A percentile compares a stretch with the other conserved stretches of the same genome.
These are phyloP conservation scores for Sarcophaga variegata DNA, from an alignment of 2,888 invertebrate species.

Conservation along the genomic window DNA sequence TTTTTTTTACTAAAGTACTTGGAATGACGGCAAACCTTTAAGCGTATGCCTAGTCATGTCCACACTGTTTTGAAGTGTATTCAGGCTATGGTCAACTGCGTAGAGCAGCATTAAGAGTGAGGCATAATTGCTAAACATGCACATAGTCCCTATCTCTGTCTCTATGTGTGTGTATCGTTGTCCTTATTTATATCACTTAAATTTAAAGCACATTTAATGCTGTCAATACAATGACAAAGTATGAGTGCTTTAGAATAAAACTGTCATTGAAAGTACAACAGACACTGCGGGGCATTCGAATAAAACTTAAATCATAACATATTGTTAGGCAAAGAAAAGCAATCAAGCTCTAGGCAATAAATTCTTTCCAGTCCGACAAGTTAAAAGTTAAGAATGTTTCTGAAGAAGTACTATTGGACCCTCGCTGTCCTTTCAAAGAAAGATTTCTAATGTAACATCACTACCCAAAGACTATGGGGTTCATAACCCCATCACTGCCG, in stretches of 20 bases:
- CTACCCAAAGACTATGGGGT: no score
- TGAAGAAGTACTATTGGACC: no score
- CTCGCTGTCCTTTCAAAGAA: no score
- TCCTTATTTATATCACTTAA: no score
- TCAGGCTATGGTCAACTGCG: neutral
- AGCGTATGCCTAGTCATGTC: neutral
- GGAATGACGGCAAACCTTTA: no score
- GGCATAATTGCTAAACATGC: constrained; percentile 30
- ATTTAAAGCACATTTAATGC: neutral
- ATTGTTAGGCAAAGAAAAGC: no score
- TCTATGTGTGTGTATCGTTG: neutral
- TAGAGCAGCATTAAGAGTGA: neutral
- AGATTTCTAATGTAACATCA: no score
- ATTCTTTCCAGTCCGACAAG: neutral
- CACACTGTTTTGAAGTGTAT: neutral
- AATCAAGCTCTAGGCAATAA: neutral
- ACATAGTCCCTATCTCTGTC: neutral
- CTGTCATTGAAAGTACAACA: neutral
- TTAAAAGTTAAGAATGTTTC: no score
- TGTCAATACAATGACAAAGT: constrained; percentile 61
- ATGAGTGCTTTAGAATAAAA: constrained; percentile 9
- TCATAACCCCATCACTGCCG: no score
- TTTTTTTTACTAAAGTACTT: no score
- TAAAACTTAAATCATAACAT: neutral
- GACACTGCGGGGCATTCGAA: constrained; percentile 3